Conservation (phyloP, 2,797 vertebrate genomes). For the Alcedo quadribrachys region DNA sequence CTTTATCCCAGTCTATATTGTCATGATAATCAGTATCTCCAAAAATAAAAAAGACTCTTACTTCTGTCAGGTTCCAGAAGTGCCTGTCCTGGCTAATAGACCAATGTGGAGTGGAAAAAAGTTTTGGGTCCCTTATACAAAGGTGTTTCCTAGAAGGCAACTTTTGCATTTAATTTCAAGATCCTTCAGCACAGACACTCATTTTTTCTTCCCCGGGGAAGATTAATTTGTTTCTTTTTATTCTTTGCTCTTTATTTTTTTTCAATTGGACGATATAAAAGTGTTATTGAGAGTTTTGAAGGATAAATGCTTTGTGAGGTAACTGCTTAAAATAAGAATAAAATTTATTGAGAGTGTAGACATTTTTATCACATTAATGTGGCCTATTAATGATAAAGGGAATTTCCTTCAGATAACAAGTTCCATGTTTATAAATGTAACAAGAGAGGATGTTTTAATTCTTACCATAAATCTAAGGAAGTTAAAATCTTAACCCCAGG, state of each 20-base stretch:
- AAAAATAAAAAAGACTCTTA: constrained; percentile 23
- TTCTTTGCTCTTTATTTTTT: constrained; percentile 75
- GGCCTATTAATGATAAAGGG: constrained; percentile 77
- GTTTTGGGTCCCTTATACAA: background rate
- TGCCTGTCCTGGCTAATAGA: background rate
- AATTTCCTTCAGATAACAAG: constrained; percentile 76
- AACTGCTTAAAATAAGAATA: constrained; percentile 73
- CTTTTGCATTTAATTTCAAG: constrained; percentile 55
- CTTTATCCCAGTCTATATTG: background rate
- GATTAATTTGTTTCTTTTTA: constrained; percentile 79
- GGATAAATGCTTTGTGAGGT: constrained; percentile 73
- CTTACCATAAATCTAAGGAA: constrained; percentile 70
- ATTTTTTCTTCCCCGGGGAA: constrained; percentile 53
- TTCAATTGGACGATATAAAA: constrained; percentile 75
- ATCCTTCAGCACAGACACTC: constrained; percentile 40
- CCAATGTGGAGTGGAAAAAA: fast-evolving
- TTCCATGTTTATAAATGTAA: constrained; percentile 70
- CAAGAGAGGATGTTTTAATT: constrained; percentile 61
- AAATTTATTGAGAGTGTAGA: constrained; percentile 59
- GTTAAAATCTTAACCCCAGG: constrained; percentile 70
- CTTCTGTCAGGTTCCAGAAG: background rate
- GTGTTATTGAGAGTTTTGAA: constrained; percentile 71
- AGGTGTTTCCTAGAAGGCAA: constrained; percentile 19
- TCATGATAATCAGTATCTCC: background rate
- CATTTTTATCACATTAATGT: constrained; percentile 73